Percentiles rank a stretch among this genome's conserved stretches.
These are phyloP conservation scores for Brassicogethes aeneus DNA, from an alignment of 2,888 invertebrate genomes.

Conservation along the genomic window DNA sequence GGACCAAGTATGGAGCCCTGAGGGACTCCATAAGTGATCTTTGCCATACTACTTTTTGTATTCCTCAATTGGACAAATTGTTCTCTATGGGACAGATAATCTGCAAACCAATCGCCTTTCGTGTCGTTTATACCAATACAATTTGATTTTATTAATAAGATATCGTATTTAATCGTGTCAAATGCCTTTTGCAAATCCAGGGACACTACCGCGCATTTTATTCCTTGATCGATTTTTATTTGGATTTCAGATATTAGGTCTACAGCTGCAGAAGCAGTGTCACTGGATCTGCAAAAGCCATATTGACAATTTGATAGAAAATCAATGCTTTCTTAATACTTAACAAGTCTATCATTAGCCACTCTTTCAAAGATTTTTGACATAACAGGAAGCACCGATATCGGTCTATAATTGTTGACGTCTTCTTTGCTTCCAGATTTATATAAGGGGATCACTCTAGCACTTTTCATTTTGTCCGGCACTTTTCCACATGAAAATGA, in stretches of 20 bases:
- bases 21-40: not conserved
- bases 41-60: slow-evolving; percentile 1
- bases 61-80: not conserved
- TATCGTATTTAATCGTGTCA: no score
- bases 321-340: not conserved
- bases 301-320: no score
- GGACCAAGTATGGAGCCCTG: not conserved
- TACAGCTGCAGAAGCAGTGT: not conserved
- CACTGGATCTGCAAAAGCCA: not conserved
- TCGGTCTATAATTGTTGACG: no score
- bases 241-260: no score
- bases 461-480: not conserved
- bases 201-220: not conserved
- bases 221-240: not conserved
- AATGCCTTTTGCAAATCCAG: not conserved
- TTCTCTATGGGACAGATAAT: not conserved
- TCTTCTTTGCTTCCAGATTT: no score
- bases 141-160: not conserved
- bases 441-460: not conserved
- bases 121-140: not conserved
- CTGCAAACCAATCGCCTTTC: not conserved
- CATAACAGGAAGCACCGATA: not conserved
- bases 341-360: not conserved
- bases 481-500: no score
- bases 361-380: not conserved